These are phyloP conservation scores for Saguinus imperator DNA, from an alignment of 2,113 vertebrate genomes.

Conservation along the genomic window DNA sequence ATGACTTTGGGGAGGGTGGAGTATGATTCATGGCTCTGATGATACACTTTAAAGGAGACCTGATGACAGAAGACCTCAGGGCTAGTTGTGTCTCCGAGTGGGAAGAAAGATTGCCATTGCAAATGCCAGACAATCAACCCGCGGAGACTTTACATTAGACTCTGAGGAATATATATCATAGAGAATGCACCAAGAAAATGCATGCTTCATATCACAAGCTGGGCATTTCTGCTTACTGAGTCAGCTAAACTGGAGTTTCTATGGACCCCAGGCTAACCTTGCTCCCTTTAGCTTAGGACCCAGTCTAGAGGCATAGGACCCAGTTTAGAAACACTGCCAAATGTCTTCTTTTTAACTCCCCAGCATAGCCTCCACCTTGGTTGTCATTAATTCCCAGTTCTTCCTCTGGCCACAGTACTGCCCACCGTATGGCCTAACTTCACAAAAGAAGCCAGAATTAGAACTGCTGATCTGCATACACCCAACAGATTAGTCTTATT, in stretches of 20 bases:
- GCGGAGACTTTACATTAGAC: too few species aligned
- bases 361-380: neutral
- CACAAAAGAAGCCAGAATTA: neutral
- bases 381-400: neutral
- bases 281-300: neutral
- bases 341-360: neutral
- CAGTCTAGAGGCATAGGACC: neutral
- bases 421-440: neutral
- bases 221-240: neutral
- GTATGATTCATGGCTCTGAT: neutral
- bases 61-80: neutral
- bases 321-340: neutral
- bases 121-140: neutral
- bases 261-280: neutral
- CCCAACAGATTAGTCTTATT: too few species aligned
- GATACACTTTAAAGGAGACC: neutral
- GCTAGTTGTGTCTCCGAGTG: neutral
- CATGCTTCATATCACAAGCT: fast-evolving
- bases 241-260: neutral
- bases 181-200: neutral
- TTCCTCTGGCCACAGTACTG: neutral
- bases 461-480: neutral
- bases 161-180: neutral
- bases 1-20: neutral
- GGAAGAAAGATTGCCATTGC: neutral